Base-by-base conservation (phyloP, 64 coral and sea anemone genomes). In the Montipora capricornis region DNA sequence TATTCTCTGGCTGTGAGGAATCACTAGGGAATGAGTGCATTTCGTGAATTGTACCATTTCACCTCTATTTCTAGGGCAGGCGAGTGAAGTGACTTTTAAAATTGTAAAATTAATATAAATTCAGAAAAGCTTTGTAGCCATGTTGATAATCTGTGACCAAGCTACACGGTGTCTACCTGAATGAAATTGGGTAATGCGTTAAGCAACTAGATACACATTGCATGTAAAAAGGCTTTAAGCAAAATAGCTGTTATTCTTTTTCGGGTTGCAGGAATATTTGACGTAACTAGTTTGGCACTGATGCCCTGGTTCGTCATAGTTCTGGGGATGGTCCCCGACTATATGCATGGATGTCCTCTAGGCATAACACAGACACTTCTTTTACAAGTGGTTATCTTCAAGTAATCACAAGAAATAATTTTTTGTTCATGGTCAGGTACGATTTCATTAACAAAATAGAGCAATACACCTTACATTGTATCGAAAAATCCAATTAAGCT, bases 221-320 rank as follows among this genome's bases (percentile, higher is more conserved):
- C 64, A 4, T 68, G 4, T 16, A 68, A 7, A 13, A 68, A 68
- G 64, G 13, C 14, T 15, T 68, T 68, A 68, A 14, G 37, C 0
- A 37, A 37, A 37, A 37, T 37, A 37, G 37, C 37, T 37, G 0
- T 37, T 37, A 37, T 37, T 37, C 37, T 71, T 85, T 83, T 47
- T 77, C 49, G 92, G 89, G 47, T 83, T 50, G 17, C 20, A 20
- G 94, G 94, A 52, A 13, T 95, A 10, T 14, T 24, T 44, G 84
- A 69, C 71, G 83, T 95, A 44, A 88, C 89, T n/a, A 88, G 89
- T 20, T 8, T 95, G 44, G 94, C 94, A 1, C 7, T 92, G 68
- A 95, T 95, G 94, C 89, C 78, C 4, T 95, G 94, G 94, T 95
- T 95, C 57, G 94, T 92, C 49, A 51, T 95, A 8, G 89, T 95